Base-by-base conservation (phyloP, 2,113 vertebrate genomes). In the Carassius auratus region DNA sequence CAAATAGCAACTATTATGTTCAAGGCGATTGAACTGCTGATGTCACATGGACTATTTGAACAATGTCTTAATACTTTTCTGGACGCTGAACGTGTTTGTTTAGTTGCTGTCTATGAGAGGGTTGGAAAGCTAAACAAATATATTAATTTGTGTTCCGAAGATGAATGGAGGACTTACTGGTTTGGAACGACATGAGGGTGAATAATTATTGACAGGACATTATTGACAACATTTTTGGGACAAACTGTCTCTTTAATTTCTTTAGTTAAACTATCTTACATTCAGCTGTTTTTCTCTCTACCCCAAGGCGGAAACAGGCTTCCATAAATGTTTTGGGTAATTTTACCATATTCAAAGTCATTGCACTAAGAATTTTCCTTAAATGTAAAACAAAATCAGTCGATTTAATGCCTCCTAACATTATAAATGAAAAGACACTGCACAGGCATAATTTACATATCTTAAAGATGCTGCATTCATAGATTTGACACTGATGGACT, bases 401-500 rank as follows among this genome's bases (percentile, higher is more conserved):
- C 5, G 8, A 69, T 38, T 71, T 3, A 69, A 8, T 38, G 1
- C 66, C 8, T 69, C 17, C 33, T 36, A 8, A 1, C 9, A 38
- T 71, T 71, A 38, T 71, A 71, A 71, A 71, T 38, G 17, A 38
- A 71, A 10, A 38, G 30, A 38, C 68, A 21, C 33, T 38, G 17
- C 3, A 38, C 17, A 38, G 8, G 17, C 17, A 38, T 33, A 38
- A 36, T 69, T 38, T 71, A 71, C 8, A 38, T 38, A 38, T 26
- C 21, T 15, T 48, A 75, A 48, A 74, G 10, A 66, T 66, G 23
- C 2, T 48, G 21, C 12, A 23, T 23, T 48, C 21, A 74, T 74
- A 74, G 42, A 45, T 80, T 23, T 61, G 33, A 79, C 76, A 79
- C 33, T 62, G 30, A 14, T 62, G 36, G 48, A 59, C 71, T 75